Base-by-base conservation (phyloP, 1,140 invertebrate species). In the Neelides sp. region DNA sequence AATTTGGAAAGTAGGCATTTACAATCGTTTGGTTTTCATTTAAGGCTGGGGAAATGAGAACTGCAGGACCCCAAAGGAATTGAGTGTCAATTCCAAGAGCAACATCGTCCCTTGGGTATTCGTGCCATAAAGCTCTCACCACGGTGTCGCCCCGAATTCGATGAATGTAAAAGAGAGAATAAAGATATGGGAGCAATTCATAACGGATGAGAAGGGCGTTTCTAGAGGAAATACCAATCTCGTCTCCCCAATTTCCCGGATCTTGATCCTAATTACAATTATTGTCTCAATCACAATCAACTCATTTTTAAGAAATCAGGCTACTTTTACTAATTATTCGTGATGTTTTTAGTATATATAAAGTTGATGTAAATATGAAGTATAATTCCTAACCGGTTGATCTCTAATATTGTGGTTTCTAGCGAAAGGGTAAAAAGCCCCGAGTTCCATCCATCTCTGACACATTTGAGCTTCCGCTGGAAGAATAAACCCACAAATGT, bases 401-500 rank as follows among this genome's bases (percentile, higher is more conserved):
- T 43, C 54, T 61, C 59, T 34, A 8, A 37, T 62, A 54, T 66
- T 69, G 59, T 65, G 64, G 52, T 65, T 66, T 43, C 65, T 53
- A 26, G 61, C 32, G 13, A 66, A 67, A 8, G 68, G 69, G 49
- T 70, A 70, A 54, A 70, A 70, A 2, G 68, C 65, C 26, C 74
- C 74, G 4, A 75, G 54, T 50, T 75, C 69, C 58, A 65, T 65
- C 74, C 75, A 76, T 19, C 75, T 55, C 12, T 64, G 61, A 54
- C 75, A 76, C 34, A 76, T 60, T 48, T 74, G 71, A 26, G 65
- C 64, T 8, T 65, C 72, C 1, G 72, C 62, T 17, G 65, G 54
- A 4, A 64, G 64, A 47, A 32, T 53, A 62, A 72, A 76, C 8
- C 75, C 74, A 63, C 74, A 76, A 35, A 76, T 70, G 55, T 77